Conservation (phyloP, 1,140 invertebrate genomes). For the Agrilus planipennis region DNA sequence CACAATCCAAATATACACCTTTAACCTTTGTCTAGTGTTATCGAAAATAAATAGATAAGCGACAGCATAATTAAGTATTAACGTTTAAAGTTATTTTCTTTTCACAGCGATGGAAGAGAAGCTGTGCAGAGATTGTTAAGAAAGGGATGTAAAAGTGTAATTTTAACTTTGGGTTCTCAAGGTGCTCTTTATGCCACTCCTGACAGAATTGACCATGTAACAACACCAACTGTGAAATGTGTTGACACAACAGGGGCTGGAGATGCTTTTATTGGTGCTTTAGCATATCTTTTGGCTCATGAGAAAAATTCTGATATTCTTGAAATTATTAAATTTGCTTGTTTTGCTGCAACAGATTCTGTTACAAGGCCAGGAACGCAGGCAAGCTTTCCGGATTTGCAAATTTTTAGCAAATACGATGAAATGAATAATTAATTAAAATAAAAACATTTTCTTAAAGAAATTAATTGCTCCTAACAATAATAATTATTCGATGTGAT, state of each 20-base stretch:
- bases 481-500: no score
- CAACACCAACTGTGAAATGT: conserved; percentile 51
- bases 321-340: conserved; percentile 57
- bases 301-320: conserved; percentile 43
- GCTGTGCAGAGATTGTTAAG: conserved; percentile 50
- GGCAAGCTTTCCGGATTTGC: conserved; percentile 44
- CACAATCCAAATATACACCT: no score
- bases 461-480: no score
- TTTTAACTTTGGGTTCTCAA: conserved; percentile 69
- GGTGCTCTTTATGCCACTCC: conserved; percentile 55
- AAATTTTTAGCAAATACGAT: conserved; percentile 15
- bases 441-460: no score
- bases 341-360: conserved; percentile 59
- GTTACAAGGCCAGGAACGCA: conserved; percentile 77
- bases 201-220: conserved; percentile 42
- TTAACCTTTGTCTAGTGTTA: no score
- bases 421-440: no score
- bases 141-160: conserved; percentile 60
- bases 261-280: conserved; percentile 81
- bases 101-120: conserved; percentile 41
- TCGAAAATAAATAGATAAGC: no score
- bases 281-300: conserved; percentile 64
- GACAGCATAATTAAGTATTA: no score
- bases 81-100: no score
- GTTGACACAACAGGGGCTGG: conserved; percentile 77